Conservation (phyloP, 2,113 vertebrate species). For the Oreochromis tanganicae region DNA sequence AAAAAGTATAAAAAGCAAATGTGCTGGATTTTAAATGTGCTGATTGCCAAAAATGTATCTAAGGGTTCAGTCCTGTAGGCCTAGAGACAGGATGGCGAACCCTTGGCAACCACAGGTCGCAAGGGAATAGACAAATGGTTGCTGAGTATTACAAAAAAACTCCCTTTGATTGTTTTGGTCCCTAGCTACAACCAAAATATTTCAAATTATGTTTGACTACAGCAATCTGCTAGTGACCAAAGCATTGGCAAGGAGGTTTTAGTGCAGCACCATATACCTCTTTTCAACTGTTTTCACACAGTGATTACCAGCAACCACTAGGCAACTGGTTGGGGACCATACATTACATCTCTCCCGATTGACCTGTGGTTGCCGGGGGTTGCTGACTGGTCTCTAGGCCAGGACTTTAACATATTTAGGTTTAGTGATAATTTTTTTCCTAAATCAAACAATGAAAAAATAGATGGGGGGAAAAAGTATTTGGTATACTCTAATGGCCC, state of each 20-base stretch:
- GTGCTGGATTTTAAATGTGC: background rate
- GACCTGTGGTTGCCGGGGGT: background rate
- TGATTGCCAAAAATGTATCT: background rate
- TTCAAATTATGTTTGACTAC: background rate
- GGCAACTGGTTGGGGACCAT: background rate
- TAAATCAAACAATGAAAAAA: background rate
- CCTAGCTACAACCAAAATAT: background rate
- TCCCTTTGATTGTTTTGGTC: background rate
- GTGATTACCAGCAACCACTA: background rate
- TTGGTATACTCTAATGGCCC: background rate
- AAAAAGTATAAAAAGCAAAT: background rate
- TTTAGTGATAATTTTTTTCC: background rate
- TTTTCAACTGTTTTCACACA: background rate
- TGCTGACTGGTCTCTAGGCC: background rate
- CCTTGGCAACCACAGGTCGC: background rate
- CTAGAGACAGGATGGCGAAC: background rate
- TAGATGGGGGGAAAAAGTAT: accelerated
- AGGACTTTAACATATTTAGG: too few relatives aligned
- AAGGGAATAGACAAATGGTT: background rate
- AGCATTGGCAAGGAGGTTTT: background rate
- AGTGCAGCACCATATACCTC: background rate
- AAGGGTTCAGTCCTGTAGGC: background rate
- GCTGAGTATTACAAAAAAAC: background rate
- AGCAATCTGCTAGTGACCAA: background rate
- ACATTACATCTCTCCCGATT: background rate